These are phyloP conservation scores for Ostrea edulis DNA, from an alignment of 1,140 invertebrate genomes.

Conservation along the genomic window DNA sequence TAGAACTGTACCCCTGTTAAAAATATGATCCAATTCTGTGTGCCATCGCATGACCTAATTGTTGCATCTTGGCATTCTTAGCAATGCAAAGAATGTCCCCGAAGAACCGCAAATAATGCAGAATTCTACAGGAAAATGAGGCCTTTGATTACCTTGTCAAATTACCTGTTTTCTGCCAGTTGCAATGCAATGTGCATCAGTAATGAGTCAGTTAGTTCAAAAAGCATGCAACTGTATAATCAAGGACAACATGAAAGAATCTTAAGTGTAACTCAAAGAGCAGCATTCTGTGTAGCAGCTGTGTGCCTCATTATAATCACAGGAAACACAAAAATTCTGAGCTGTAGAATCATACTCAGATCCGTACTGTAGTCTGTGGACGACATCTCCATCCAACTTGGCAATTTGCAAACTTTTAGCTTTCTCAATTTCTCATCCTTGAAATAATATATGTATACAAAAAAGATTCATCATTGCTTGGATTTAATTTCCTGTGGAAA, in stretches of 20 bases:
- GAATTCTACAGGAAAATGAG: background rate
- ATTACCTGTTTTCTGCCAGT: conserved; percentile 2
- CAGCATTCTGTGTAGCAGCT: background rate
- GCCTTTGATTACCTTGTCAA: background rate
- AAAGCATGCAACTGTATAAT: conserved; percentile 14
- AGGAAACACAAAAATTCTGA: background rate
- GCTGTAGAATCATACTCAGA: background rate
- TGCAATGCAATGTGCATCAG: conserved; percentile 25
- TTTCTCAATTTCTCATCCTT: background rate
- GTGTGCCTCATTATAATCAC: conserved; percentile 17
- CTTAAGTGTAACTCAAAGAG: background rate
- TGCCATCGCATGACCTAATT: background rate
- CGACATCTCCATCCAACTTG: background rate
- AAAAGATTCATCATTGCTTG: background rate
- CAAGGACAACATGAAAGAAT: conserved; percentile 29
- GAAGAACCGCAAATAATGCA: background rate
- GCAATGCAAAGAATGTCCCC: conserved; percentile 14
- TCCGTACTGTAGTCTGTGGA: background rate
- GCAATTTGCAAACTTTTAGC: background rate
- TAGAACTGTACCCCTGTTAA: background rate
- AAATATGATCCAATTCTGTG: background rate
- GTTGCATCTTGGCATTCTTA: background rate
- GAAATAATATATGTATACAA: background rate
- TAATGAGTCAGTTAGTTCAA: conserved; percentile 15
- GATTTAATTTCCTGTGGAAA: conserved; percentile 17